A percentile compares a stretch with the other conserved stretches of the same genome.
These are phyloP conservation scores for Drosophila tristis DNA, from an alignment of 1,140 invertebrate species.

Conservation along the genomic window DNA sequence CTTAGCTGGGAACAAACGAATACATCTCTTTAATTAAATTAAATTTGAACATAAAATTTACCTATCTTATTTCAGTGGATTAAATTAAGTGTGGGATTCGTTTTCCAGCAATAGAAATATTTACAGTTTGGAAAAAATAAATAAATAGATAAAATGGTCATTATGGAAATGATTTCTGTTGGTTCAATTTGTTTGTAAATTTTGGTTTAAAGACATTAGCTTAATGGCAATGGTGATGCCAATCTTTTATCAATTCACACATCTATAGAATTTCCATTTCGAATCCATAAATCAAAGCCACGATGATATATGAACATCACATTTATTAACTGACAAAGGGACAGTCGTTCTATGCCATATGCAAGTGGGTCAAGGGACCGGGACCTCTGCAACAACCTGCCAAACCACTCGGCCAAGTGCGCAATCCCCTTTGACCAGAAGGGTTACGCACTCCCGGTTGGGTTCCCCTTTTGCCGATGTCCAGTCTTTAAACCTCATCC, in stretches of 20 bases:
- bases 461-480: slow-evolving; percentile 15
- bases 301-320: slow-evolving; percentile 51
- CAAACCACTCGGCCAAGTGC: slow-evolving; percentile 56
- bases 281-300: slow-evolving; percentile 49
- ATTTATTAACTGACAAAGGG: slow-evolving; percentile 48
- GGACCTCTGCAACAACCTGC: slow-evolving; percentile 50
- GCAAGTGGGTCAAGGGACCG: slow-evolving; percentile 36
- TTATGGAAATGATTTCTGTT: too few species aligned
- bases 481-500: slow-evolving; percentile 16
- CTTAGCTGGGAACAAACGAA: too few species aligned
- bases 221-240: slow-evolving; percentile 18
- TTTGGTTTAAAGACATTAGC: background rate
- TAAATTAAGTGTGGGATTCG: too few species aligned
- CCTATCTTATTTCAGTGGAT: too few species aligned
- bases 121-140: too few species aligned
- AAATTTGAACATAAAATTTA: too few species aligned
- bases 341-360: background rate
- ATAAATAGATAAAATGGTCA: too few species aligned
- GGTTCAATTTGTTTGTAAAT: background rate
- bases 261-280: slow-evolving; percentile 32
- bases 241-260: slow-evolving; percentile 34
- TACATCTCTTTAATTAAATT: too few species aligned
- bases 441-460: slow-evolving; percentile 46
- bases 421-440: slow-evolving; percentile 45
- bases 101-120: too few species aligned